These are phyloP conservation scores for Protobothrops mucrosquamatus DNA, from an alignment of 2,113 vertebrate species.

Conservation along the genomic window DNA sequence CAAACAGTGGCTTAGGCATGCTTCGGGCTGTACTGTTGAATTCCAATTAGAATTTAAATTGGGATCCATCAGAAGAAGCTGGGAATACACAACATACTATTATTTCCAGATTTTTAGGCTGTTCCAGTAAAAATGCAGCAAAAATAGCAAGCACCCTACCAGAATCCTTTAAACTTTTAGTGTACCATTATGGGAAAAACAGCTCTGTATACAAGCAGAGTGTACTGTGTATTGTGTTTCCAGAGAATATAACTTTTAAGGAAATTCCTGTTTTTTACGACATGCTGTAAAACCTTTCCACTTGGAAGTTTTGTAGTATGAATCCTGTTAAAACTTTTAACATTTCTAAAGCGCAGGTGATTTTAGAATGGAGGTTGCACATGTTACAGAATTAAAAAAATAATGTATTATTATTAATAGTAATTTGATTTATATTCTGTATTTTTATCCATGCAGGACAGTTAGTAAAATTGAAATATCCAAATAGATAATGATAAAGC, in stretches of 20 bases:
- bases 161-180: not conserved
- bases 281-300: not conserved
- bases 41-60: not conserved
- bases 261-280: too few species aligned
- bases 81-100: not conserved
- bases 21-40: not conserved
- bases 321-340: not conserved
- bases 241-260: too few species aligned
- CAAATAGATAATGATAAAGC: not conserved
- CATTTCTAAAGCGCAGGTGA: not conserved
- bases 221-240: not conserved
- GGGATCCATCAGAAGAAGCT: not conserved
- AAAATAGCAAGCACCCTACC: not conserved
- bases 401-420: not conserved
- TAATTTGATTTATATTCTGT: not conserved
- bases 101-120: not conserved
- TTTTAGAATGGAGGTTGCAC: not conserved
- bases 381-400: not conserved
- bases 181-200: not conserved
- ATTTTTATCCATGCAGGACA: not conserved
- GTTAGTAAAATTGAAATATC: not conserved
- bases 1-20: not conserved
- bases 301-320: not conserved
- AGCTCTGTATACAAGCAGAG: not conserved
- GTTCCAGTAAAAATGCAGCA: not conserved